Base-by-base conservation (phyloP, 2,113 vertebrate genomes). In the Marcusenius ussheri region DNA sequence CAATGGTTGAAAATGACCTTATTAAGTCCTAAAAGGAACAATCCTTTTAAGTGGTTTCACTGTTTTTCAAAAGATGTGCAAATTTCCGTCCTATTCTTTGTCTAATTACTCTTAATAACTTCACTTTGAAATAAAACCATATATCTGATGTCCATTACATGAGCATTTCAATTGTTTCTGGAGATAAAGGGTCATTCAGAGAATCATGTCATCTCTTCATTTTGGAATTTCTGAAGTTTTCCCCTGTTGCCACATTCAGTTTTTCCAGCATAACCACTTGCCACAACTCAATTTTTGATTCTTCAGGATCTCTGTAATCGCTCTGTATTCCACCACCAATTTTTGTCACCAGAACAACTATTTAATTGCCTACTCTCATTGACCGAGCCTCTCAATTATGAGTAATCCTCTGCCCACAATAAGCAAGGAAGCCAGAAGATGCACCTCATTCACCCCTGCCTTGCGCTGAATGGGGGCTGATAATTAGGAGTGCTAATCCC, bases 261-360 rank as follows among this genome's bases (percentile, higher is more conserved):
- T 90, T 91, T 83, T 92, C 88, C 89, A 90, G 89, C 89, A 92
- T 92, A 92, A 92, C 92, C 88, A 90, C 90, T 91, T 90, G 89
- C 90, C 89, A 35, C 91, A 89, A 92, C 91, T 92, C 87, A 89
- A 91, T 89, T 92, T 90, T 84, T 49, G 80, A 62, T 89, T 89
- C 50, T 42, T 77, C 62, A 58, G 88, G 88, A 91, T 89, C 80
- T 87, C 51, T 83, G n/a, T 88, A 45, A 83, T 89, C 87, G 90
- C 90, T 87, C 58, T 80, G 47, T 86, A 83, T 91, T 90, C 85
- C 27, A 53, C 21, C 35, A 47, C 89, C 91, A 74, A 88, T 47
- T 45, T 90, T 89, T 90, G 86, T 88, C 89, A 91, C 83, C 89
- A 89, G 89, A 53, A 21, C 87, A 70, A 70, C 35, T 35, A 45